Evolutionary conservation across 2,888 invertebrate species (phyloP), one percentile per base, ranked within the genome.

Genomic region (Drosophila recens): DNA sequence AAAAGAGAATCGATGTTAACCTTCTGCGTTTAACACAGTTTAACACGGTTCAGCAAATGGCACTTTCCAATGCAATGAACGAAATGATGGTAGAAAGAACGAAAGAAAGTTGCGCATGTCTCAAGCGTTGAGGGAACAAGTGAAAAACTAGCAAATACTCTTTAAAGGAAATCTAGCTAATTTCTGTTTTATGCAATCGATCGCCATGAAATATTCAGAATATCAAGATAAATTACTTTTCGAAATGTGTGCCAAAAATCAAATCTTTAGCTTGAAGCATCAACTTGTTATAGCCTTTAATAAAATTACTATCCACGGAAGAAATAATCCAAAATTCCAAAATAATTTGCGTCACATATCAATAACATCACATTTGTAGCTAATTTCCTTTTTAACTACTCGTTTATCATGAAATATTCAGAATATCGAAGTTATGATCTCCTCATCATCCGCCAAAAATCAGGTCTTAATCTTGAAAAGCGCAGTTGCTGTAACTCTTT

Each of bases 41-140:
- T 89, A 85, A 69, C 86, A 89, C 89, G 88, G 68, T 72, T 71
- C 80, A 84, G 84, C 82, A 75, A 79, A n/a, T 65, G 68, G 61
- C 71, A 89, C 84, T 84, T 84, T 84, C 83, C 81, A 77, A 64
- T 54, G 59, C 65, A 69, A 36, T 27, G 2, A n/a, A 23, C 11
- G 10, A 17, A 27, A 27, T 27, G 27, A n/a, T 30, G 30, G 8
- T 8, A 53, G 23, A 36, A 72, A 71, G 56, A 40, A 0, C 17
- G 49, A 61, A 64, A 72, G 85, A 75, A 79, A 79, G 75, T 79
- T 61, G 15, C 52, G 27, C 23, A 13, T 27, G 23, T 23, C 45
- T 42, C 10, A 4, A 15, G 5, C 30, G 2, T 2, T 15, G n/a
- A 23, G 48, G 15, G 48, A 38, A 36, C 36, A 15, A 52, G 1